Base-by-base conservation (phyloP, 2,797 vertebrate species). In the Pseudomugil tenellus region DNA sequence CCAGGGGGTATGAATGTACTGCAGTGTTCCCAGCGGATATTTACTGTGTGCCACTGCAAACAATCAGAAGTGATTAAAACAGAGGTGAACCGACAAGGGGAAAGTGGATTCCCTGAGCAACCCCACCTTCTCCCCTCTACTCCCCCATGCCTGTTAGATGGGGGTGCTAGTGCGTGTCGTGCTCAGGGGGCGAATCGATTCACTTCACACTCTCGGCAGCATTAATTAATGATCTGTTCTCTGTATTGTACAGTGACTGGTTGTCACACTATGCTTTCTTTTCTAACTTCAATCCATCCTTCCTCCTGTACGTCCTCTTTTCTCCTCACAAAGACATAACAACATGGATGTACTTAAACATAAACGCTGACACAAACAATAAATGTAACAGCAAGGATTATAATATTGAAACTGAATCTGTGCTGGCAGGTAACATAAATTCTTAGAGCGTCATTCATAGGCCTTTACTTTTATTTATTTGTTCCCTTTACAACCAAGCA, bases 401-500 rank as follows among this genome's bases (percentile, higher is more conserved):
- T 83, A 86, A 88, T 89, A 90, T 83, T 77, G 81, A 87, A 88
- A 83, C 81, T 56, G 60, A 85, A 90, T 87, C 87, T 84, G 89
- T 87, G 86, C 87, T 89, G 89, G 84, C 85, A 88, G 75, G 76
- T 78, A 81, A 91, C 87, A 84, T 92, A 87, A 91, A 93, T 93
- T 92, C 81, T 81, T 67, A 66, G 81, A 73, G 86, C 80, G 63
- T 91, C 89, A 89, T 92, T 93, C 89, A 89, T 81, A 80, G 84
- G 86, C 81, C 81, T 90, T 90, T 92, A 83, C 90, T 91, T 92
- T 93, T 91, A 91, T 92, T 91, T 91, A 91, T 91, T 89, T 84
- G 80, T 92, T 92, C 83, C 87, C 81, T 94, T 93, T 93, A 94
- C 88, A 91, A 87, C 87, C 86, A 67, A 88, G 76, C 92, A 93